phyloP scores from a whole-genome alignment of 2,113 vertebrate genomes.

The Myanophis thanlyinensis region DNA sequence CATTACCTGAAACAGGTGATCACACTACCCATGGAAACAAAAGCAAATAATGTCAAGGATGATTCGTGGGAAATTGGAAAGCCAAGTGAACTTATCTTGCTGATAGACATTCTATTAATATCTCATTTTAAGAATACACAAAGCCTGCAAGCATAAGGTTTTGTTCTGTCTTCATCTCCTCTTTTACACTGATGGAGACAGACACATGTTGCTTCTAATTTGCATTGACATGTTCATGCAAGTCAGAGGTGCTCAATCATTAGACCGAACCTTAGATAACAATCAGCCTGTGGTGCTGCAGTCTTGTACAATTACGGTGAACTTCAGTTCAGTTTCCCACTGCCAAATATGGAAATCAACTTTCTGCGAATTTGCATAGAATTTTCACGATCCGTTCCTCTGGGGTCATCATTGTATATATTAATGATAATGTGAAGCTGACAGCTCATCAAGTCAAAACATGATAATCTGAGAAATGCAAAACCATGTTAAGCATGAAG shows the following conservation, averaged over 20 bases:
- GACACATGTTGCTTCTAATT: not conserved
- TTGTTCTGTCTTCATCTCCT: not conserved
- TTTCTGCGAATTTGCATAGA: not conserved
- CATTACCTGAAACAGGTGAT: not conserved
- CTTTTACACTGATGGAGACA: not conserved
- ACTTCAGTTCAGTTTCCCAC: not conserved
- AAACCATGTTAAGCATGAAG: not conserved
- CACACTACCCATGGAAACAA: not conserved
- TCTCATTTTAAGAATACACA: not conserved
- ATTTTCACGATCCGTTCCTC: not conserved
- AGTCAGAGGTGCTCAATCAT: not conserved
- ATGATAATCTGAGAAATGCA: not conserved
- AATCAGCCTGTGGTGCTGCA: not conserved
- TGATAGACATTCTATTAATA: not conserved
- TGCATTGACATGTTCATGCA: not conserved
- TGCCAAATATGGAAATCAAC: not conserved
- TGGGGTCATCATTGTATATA: not conserved
- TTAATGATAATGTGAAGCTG: not conserved
- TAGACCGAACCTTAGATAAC: not conserved
- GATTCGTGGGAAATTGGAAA: not conserved
- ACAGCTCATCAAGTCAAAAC: not conserved
- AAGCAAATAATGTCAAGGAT: not conserved
- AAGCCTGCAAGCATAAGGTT: not conserved
- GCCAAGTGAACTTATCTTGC: not conserved
- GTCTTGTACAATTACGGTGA: not conserved